Conservation (phyloP, 2,888 invertebrate genomes). For the Tromatobia lineatoria region DNA sequence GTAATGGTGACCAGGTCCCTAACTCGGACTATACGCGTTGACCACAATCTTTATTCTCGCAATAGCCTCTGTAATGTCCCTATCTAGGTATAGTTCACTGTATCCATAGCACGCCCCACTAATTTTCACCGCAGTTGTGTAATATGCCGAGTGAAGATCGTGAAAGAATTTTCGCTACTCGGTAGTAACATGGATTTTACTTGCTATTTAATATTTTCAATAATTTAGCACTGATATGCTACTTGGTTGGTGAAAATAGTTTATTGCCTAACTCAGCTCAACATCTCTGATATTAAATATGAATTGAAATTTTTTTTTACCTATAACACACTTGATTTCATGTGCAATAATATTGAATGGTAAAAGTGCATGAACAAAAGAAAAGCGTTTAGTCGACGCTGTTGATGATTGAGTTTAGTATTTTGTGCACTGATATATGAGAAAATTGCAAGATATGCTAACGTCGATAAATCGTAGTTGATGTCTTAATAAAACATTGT, state of each 20-base stretch:
- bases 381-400: background rate
- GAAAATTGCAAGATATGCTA: background rate
- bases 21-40: background rate
- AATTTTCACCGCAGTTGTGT: slow-evolving; percentile 37
- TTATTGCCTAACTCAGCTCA: slow-evolving; percentile 6
- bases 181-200: slow-evolving; percentile 38
- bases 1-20: slow-evolving; percentile 45
- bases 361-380: background rate
- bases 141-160: slow-evolving; percentile 41
- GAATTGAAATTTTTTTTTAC: background rate
- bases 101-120: slow-evolving; percentile 8
- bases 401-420: background rate
- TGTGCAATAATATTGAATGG: background rate
- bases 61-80: slow-evolving; percentile 44
- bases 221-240: background rate
- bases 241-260: background rate
- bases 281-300: background rate
- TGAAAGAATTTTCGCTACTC: slow-evolving; percentile 43
- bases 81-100: background rate
- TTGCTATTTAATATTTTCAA: background rate
- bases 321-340: background rate
- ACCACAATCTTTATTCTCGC: slow-evolving; percentile 59
- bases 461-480: background rate
- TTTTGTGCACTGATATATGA: background rate
- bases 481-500: background rate